A percentile compares a stretch with the other conserved stretches of the same genome.
Conservation (phyloP, 2,888 invertebrate species). For the Trachelus iudaicus region DNA sequence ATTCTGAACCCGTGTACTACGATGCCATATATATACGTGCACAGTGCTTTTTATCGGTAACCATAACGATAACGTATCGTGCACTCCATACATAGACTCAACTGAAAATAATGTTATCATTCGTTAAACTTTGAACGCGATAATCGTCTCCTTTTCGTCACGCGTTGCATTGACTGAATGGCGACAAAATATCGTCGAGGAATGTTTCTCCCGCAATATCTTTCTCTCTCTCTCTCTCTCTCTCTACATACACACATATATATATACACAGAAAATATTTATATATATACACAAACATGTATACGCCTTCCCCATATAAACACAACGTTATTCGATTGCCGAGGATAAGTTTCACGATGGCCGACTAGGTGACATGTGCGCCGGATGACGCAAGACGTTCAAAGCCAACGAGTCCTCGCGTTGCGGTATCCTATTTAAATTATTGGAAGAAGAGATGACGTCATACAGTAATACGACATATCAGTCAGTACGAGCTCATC, state of each 20-base stretch:
- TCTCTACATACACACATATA: too few species aligned
- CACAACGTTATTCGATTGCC: neutral
- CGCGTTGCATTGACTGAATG: neutral
- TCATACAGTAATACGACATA: neutral
- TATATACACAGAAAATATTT: too few species aligned
- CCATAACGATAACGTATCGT: neutral
- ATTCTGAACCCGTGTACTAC: neutral
- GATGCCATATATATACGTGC: neutral
- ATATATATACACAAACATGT: neutral
- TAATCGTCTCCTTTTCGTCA: neutral
- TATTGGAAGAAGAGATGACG: neutral
- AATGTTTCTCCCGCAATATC: too few species aligned
- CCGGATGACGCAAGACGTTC: neutral
- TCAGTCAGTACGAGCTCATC: neutral
- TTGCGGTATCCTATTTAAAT: neutral
- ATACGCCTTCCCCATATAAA: neutral
- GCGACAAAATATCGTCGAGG: neutral
- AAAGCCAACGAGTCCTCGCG: neutral
- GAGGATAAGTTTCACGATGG: constrained; percentile 9
- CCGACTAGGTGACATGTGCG: constrained; percentile 1
- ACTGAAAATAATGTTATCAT: constrained; percentile 25
- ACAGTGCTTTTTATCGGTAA: neutral
- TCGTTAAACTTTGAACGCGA: constrained; percentile 17
- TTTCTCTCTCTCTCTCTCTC: too few species aligned
- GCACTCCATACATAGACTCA: neutral